Conservation (phyloP, 2,113 vertebrate genomes). For the Xiphorhynchus elegans region DNA sequence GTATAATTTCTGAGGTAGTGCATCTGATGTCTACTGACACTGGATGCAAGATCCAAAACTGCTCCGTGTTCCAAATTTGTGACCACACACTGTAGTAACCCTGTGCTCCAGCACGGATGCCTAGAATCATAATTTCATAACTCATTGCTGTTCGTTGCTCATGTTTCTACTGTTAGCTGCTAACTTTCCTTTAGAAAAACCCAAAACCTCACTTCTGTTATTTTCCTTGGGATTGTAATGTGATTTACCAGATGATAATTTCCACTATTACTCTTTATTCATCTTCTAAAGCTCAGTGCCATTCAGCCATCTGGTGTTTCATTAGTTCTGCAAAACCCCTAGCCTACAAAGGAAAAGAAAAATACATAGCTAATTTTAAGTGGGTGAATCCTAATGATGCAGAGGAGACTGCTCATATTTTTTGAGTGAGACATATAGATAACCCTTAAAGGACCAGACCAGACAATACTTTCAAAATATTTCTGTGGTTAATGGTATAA, state of each 20-base stretch:
- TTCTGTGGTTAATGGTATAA: neutral
- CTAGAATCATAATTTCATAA: neutral
- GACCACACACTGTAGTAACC: neutral
- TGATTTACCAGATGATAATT: constrained; percentile 47
- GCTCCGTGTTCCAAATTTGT: neutral
- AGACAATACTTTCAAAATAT: neutral
- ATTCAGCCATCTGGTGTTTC: constrained; percentile 54
- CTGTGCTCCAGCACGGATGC: neutral
- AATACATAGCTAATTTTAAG: constrained; percentile 34
- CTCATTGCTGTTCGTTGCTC: neutral
- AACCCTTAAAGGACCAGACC: neutral
- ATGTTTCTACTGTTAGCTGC: constrained; percentile 1
- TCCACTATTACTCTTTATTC: constrained; percentile 32
- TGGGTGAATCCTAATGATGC: neutral
- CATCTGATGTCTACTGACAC: neutral
- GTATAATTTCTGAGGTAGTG: neutral
- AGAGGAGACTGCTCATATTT: constrained; percentile 32
- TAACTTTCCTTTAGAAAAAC: neutral
- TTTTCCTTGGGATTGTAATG: constrained; percentile 14
- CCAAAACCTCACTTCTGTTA: neutral
- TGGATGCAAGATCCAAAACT: neutral
- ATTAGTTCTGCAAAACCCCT: constrained; percentile 34
- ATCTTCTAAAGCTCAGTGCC: constrained; percentile 50
- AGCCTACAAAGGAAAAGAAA: neutral
- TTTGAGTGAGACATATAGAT: neutral